A percentile compares a stretch with the other conserved stretches of the same genome.
Evolutionary conservation across 2,797 vertebrate genomes (phyloP).

Genomic region (Octomys mimax): DNA sequence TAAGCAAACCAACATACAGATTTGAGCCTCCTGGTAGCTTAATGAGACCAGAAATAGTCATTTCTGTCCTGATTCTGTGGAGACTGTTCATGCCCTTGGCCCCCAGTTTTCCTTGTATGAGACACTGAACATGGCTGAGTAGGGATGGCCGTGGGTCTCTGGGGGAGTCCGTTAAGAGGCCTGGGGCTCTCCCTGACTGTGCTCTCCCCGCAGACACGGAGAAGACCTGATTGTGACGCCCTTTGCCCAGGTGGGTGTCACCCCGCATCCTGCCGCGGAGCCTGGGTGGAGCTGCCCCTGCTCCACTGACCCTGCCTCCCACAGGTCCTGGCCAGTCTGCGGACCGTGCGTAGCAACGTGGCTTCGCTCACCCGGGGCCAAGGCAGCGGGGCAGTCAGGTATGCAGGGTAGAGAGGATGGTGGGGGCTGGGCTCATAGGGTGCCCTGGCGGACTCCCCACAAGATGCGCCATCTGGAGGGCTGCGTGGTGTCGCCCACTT

Average conservation of each 20-base stretch:
- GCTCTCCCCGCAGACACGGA: conserved; percentile 91
- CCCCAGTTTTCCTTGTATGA: conserved; percentile 3
- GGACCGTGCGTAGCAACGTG: conserved; percentile 94
- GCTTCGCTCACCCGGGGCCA: conserved; percentile 92
- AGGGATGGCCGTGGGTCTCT: neutral
- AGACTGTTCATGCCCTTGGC: neutral
- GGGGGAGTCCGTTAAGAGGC: neutral
- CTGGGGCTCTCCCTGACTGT: neutral
- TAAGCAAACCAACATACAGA: neutral
- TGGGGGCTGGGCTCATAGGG: neutral
- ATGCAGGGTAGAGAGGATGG: conserved; percentile 68
- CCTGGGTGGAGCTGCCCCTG: rapidly evolving
- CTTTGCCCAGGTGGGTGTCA: conserved; percentile 94
- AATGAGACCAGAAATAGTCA: conserved; percentile 4
- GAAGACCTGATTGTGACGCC: conserved; percentile 99
- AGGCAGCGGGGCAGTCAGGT: conserved; percentile 91
- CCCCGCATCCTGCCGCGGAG: rapidly evolving
- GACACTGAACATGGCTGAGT: neutral
- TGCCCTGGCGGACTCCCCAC: neutral
- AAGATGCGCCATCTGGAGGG: neutral
- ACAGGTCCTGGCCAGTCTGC: conserved; percentile 96
- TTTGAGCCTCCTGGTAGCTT: neutral
- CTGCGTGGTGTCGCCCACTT: neutral
- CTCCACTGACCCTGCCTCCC: conserved; percentile 48
- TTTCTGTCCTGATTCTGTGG: neutral